phyloP scores from a whole-genome alignment of 2,797 vertebrate genomes.

The Mus minutoides region DNA sequence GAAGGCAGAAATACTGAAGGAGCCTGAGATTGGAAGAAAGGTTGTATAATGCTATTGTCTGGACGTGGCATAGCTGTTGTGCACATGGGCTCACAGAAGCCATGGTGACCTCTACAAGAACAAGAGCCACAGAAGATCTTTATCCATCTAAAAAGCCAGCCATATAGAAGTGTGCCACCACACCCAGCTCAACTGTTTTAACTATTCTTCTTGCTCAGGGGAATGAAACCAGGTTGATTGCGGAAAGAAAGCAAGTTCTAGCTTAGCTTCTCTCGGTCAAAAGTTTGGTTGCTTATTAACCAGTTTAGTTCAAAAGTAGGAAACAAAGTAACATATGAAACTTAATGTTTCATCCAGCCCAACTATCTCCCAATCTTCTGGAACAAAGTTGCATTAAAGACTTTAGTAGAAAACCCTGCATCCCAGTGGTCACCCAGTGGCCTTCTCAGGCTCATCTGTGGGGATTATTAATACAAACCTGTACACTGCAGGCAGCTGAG shows the following conservation, averaged over 20 bases:
- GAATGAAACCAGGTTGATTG: background rate
- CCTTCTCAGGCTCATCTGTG: background rate
- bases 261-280: background rate
- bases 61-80: background rate
- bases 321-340: background rate
- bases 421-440: background rate
- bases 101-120: background rate
- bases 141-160: background rate
- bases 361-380: background rate
- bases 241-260: background rate
- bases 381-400: background rate
- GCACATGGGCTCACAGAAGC: background rate
- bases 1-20: background rate
- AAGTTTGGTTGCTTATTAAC: background rate
- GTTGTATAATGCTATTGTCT: background rate
- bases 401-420: background rate
- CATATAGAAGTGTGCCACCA: background rate
- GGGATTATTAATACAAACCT: constrained; percentile 30
- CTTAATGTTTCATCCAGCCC: background rate
- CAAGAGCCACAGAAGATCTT: background rate
- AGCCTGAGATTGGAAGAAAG: background rate
- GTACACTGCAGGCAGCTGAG: background rate
- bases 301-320: constrained; percentile 29
- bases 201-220: background rate
- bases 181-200: background rate